Conservation (phyloP, 2,797 vertebrate genomes). For the Rhodeus uyekii region DNA sequence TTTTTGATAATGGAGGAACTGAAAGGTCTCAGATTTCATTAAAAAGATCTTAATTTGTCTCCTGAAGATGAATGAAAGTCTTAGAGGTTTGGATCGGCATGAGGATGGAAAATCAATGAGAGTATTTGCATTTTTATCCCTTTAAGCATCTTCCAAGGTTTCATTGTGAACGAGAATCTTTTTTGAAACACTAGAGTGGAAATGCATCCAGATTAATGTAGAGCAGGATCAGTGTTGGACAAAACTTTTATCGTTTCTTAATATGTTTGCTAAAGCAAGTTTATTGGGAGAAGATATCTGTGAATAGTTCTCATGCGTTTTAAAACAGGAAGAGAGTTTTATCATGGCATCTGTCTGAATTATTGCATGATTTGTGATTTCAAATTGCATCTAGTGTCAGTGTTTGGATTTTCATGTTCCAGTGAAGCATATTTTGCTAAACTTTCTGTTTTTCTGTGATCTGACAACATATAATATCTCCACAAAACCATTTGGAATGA, state of each 20-base stretch:
- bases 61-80: no score
- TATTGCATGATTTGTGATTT: neutral
- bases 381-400: neutral
- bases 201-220: neutral
- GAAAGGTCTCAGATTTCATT: no score
- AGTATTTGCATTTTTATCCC: no score
- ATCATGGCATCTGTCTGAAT: constrained; percentile 5
- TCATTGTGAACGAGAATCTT: no score
- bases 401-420: neutral
- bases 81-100: no score
- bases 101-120: no score
- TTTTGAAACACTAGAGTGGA: no score
- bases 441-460: neutral
- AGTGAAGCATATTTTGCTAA: neutral
- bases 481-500: neutral
- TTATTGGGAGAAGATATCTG: neutral
- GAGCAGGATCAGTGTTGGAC: neutral
- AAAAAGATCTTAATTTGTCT: no score
- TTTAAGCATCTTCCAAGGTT: no score
- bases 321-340: neutral
- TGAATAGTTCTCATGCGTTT: neutral
- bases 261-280: neutral
- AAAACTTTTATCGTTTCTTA: neutral
- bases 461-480: constrained; percentile 7
- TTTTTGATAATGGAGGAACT: no score